Conservation (phyloP, 2,797 vertebrate species). For the Cirrhinus molitorella region DNA sequence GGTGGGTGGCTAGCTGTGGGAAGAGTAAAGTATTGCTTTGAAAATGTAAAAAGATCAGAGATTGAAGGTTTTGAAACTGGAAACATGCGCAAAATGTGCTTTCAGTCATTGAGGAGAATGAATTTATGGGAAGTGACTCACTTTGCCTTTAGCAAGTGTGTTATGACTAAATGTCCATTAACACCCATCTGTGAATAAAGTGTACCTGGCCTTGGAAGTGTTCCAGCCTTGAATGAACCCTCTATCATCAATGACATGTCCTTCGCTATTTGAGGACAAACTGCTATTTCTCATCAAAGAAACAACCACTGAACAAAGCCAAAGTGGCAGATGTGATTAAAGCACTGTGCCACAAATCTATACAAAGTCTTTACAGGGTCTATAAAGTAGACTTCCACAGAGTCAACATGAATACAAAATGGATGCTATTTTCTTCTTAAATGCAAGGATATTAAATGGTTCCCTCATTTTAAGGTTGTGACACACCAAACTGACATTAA, state of each 20-base stretch:
- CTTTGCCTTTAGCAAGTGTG: constrained; percentile 20
- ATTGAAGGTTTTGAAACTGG: constrained; percentile 28
- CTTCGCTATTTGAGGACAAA: constrained; percentile 30
- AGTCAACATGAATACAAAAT: not conserved
- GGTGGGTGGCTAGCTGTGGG: constrained; percentile 52
- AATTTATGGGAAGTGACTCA: constrained; percentile 28
- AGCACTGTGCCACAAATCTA: not conserved
- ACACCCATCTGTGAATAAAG: constrained; percentile 29
- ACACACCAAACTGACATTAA: not conserved
- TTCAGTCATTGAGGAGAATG: constrained; percentile 21
- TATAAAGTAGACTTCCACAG: not conserved
- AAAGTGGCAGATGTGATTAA: constrained; percentile 14
- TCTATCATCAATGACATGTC: constrained; percentile 21
- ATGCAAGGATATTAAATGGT: not conserved
- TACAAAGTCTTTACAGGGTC: not conserved
- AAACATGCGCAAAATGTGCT: constrained; percentile 26
- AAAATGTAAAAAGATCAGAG: constrained; percentile 38
- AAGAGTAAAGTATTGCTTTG: constrained; percentile 56
- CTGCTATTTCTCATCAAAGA: constrained; percentile 31
- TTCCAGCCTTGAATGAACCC: constrained; percentile 25
- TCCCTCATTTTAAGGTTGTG: not conserved
- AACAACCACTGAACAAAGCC: constrained; percentile 5
- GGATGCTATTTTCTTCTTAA: not conserved
- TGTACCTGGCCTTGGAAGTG: constrained; percentile 40
- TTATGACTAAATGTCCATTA: constrained; percentile 41